phyloP scores from a whole-genome alignment of 2,797 vertebrate genomes.

The Sebastes jordani region DNA sequence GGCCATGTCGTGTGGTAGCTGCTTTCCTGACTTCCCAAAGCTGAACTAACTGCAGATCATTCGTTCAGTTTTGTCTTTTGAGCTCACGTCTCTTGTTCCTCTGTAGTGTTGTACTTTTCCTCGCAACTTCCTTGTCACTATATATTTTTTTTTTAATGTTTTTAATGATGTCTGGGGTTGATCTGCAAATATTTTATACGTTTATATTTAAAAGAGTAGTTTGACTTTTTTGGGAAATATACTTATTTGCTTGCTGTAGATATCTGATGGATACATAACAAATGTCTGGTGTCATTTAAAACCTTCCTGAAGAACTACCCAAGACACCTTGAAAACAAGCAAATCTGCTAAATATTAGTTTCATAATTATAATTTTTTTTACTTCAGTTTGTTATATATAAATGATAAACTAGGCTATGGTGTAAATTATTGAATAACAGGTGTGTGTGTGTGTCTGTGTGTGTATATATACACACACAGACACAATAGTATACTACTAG shows the following conservation, averaged over 20 bases:
- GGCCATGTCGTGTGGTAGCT: neutral
- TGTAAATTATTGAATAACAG: too few relatives aligned
- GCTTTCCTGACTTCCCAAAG: neutral
- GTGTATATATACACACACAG: too few relatives aligned
- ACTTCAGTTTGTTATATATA: too few relatives aligned
- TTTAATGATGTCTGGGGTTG: neutral
- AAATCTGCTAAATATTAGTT: too few relatives aligned
- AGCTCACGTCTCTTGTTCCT: neutral
- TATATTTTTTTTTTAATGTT: neutral
- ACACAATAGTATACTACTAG: too few relatives aligned
- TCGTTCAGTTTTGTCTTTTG: neutral
- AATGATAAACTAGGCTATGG: too few relatives aligned
- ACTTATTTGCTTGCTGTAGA: neutral
- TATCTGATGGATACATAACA: too few relatives aligned
- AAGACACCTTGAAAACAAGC: too few relatives aligned
- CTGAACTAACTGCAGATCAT: neutral
- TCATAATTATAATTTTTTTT: too few relatives aligned
- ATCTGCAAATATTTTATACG: neutral
- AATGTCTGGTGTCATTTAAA: too few relatives aligned
- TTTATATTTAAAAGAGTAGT: neutral
- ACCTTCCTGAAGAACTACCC: too few relatives aligned
- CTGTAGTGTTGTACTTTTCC: neutral
- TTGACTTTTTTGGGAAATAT: neutral
- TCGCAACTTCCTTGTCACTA: neutral
- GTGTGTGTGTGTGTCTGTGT: too few relatives aligned